phyloP scores from a whole-genome alignment of 2,888 invertebrate species.

The Branchipolynoe longqiensis region DNA sequence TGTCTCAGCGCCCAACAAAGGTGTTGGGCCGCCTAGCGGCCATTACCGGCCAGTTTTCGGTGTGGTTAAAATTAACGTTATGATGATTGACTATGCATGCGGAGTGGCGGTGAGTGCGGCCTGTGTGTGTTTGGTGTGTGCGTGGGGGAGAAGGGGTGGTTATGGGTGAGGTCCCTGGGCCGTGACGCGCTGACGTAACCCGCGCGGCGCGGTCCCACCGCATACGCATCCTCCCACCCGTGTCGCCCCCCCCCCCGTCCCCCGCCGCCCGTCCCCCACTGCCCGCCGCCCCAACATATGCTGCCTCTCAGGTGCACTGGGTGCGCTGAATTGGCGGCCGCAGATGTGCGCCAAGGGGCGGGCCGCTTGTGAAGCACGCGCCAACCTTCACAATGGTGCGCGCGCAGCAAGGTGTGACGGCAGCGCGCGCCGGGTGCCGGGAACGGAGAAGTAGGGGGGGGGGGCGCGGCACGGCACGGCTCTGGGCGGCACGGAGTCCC shows the following conservation, averaged over 20 bases:
- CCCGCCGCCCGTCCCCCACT: not conserved
- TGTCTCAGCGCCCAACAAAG: not conserved
- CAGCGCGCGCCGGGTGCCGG: slow-evolving; percentile 5
- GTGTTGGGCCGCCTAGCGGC: not conserved
- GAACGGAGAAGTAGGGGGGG: not conserved
- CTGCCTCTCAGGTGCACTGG: slow-evolving; percentile 44
- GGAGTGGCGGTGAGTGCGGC: slow-evolving; percentile 8
- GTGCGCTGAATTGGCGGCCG: not conserved
- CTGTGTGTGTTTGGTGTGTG: not conserved
- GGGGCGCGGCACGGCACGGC: too few species aligned
- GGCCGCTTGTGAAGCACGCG: slow-evolving; percentile 11
- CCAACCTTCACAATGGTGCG: slow-evolving; percentile 10
- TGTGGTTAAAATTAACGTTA: slow-evolving; percentile 1
- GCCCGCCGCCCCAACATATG: slow-evolving; percentile 18
- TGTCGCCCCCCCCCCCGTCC: not conserved
- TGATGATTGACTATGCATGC: not conserved
- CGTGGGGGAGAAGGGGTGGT: not conserved
- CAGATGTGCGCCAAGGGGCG: slow-evolving; percentile 6
- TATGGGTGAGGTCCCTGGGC: not conserved
- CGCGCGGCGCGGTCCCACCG: not conserved
- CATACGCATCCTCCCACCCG: not conserved
- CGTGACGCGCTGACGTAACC: slow-evolving; percentile 39
- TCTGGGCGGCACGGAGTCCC: too few species aligned
- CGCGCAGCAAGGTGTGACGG: slow-evolving; percentile 33
- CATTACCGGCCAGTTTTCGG: slow-evolving; percentile 3